phyloP scores from a whole-genome alignment of 2,797 vertebrate genomes.

The Prionace glauca region DNA sequence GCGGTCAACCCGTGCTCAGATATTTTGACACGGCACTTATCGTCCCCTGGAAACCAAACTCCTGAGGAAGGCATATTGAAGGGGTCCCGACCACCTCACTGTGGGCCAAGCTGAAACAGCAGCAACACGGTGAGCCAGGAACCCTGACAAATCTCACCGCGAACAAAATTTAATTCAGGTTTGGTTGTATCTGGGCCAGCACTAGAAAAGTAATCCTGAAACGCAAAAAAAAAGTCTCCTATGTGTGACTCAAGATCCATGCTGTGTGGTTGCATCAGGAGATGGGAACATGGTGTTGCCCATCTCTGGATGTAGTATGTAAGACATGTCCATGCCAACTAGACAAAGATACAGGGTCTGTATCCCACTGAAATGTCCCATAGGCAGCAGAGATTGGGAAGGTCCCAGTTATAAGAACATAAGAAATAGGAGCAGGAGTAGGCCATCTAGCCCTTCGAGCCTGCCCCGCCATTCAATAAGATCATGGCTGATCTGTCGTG shows the following conservation, averaged over 20 bases:
- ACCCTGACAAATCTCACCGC: background rate
- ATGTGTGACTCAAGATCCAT: background rate
- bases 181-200: background rate
- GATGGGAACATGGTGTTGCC: background rate
- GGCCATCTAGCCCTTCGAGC: too few species aligned
- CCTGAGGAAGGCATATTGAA: background rate
- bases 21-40: too few species aligned
- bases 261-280: background rate
- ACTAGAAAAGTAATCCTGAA: background rate
- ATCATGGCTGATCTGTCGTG: too few species aligned
- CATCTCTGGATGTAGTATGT: background rate
- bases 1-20: background rate
- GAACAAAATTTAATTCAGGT: background rate
- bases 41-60: too few species aligned
- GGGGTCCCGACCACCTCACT: too few species aligned
- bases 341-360: background rate
- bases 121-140: background rate
- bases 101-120: too few species aligned
- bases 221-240: background rate
- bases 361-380: background rate
- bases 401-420: too few species aligned
- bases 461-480: too few species aligned
- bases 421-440: too few species aligned
- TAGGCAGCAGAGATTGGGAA: background rate
- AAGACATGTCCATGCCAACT: background rate